A percentile compares a stretch with the other conserved stretches of the same genome.
These are phyloP conservation scores for Atta colombica DNA, from an alignment of 1,140 invertebrate species.

Conservation along the genomic window DNA sequence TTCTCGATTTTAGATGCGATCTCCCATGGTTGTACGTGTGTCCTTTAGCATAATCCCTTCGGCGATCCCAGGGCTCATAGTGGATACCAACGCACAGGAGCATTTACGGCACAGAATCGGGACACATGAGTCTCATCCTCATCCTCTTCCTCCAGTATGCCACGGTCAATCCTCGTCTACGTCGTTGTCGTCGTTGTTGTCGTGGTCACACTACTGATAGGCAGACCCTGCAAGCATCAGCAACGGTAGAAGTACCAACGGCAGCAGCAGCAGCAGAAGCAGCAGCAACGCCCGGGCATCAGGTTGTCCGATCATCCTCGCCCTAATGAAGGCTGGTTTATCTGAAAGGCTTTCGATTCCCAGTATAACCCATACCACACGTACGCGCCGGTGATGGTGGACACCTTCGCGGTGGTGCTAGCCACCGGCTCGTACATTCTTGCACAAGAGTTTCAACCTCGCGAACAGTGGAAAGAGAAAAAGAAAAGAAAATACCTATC, in stretches of 20 bases:
- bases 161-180: slow-evolving; percentile 72
- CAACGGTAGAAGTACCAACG: slow-evolving; percentile 71
- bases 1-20: slow-evolving; percentile 81
- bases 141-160: slow-evolving; percentile 26
- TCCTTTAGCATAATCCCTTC: slow-evolving; percentile 84
- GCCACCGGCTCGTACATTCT: slow-evolving; percentile 84
- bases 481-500: neutral
- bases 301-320: slow-evolving; percentile 87
- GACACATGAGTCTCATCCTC: slow-evolving; percentile 62
- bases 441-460: slow-evolving; percentile 80
- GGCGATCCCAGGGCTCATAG: slow-evolving; percentile 80
- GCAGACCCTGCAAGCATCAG: slow-evolving; percentile 59
- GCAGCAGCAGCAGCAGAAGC: slow-evolving; percentile 64
- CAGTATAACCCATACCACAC: slow-evolving; percentile 86
- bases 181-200: slow-evolving; percentile 72
- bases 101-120: slow-evolving; percentile 62
- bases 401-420: slow-evolving; percentile 86
- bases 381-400: slow-evolving; percentile 80
- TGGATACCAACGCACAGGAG: slow-evolving; percentile 73
- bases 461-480: neutral
- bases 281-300: slow-evolving; percentile 81
- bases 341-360: slow-evolving; percentile 86
- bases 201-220: slow-evolving; percentile 72
- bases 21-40: slow-evolving; percentile 70
- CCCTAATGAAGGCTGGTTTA: slow-evolving; percentile 87